Conservation (phyloP, 2,888 invertebrate species). For the Tetropium fuscum region DNA sequence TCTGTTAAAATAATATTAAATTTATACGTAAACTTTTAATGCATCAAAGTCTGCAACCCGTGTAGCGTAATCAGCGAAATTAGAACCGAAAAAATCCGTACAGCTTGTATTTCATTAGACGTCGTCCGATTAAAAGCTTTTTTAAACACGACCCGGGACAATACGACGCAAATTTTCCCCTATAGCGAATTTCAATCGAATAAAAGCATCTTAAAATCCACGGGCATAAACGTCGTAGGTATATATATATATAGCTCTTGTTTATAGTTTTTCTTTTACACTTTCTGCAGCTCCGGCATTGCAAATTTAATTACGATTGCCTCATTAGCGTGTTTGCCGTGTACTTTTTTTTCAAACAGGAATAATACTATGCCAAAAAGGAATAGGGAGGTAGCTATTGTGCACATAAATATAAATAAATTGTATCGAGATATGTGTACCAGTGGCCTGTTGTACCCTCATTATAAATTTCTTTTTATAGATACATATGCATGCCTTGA, state of each 20-base stretch:
- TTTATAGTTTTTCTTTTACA: conserved; percentile 9
- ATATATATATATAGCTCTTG: conserved; percentile 1
- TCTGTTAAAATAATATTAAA: too few relatives aligned
- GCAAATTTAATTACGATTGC: neutral
- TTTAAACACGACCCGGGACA: conserved; percentile 2
- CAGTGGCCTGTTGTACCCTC: too few relatives aligned
- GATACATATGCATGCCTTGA: too few relatives aligned
- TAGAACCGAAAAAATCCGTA: conserved; percentile 6
- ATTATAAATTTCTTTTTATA: too few relatives aligned
- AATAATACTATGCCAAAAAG: too few relatives aligned
- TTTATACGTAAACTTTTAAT: conserved; percentile 2
- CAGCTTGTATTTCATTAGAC: neutral
- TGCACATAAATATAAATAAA: too few relatives aligned
- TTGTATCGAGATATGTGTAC: too few relatives aligned
- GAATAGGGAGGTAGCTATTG: too few relatives aligned
- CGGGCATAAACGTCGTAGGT: neutral
- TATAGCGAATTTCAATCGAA: conserved; percentile 5
- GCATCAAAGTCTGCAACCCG: conserved; percentile 4
- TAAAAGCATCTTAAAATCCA: conserved; percentile 4
- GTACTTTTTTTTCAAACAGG: too few relatives aligned
- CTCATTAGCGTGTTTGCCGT: conserved; percentile 11
- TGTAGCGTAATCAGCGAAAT: conserved; percentile 13
- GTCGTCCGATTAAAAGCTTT: conserved; percentile 14
- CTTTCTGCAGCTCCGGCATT: neutral
- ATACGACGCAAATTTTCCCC: conserved; percentile 6